These are phyloP conservation scores for Dasyornis broadbenti DNA, from an alignment of 2,113 vertebrate species.

Conservation along the genomic window DNA sequence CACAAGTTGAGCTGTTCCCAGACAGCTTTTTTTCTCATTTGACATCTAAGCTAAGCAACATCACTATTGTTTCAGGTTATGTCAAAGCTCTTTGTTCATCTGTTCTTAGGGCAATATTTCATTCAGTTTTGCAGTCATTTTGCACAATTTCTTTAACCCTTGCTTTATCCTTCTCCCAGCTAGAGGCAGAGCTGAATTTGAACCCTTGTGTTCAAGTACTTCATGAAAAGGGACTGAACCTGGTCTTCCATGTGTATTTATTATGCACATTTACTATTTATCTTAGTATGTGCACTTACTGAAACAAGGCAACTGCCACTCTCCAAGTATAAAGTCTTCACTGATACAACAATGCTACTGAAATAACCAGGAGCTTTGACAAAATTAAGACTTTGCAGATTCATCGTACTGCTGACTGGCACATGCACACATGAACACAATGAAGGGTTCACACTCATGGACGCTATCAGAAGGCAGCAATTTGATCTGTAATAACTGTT, in stretches of 20 bases:
- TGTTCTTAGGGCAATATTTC: not conserved
- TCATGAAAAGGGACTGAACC: not conserved
- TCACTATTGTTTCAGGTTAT: not conserved
- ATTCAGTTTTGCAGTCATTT: not conserved
- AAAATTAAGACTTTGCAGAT: not conserved
- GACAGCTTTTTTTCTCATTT: not conserved
- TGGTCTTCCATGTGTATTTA: not conserved
- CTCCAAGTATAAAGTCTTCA: not conserved
- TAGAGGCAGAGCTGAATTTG: not conserved
- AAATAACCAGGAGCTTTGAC: not conserved
- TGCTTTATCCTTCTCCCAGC: not conserved
- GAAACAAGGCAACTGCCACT: not conserved
- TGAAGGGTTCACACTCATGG: not conserved
- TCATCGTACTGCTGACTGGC: not conserved
- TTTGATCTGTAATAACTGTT: not conserved
- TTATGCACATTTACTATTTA: not conserved
- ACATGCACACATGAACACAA: fast-evolving
- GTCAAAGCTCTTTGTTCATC: not conserved
- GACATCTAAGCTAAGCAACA: not conserved
- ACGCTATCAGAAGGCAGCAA: not conserved
- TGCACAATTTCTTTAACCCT: not conserved
- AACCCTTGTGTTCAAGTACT: not conserved
- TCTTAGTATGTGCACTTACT: not conserved
- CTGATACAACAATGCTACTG: not conserved
- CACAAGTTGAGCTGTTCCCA: not conserved